These are phyloP conservation scores for Drosophila bifasciata DNA, from an alignment of 1,140 invertebrate species.

Conservation along the genomic window DNA sequence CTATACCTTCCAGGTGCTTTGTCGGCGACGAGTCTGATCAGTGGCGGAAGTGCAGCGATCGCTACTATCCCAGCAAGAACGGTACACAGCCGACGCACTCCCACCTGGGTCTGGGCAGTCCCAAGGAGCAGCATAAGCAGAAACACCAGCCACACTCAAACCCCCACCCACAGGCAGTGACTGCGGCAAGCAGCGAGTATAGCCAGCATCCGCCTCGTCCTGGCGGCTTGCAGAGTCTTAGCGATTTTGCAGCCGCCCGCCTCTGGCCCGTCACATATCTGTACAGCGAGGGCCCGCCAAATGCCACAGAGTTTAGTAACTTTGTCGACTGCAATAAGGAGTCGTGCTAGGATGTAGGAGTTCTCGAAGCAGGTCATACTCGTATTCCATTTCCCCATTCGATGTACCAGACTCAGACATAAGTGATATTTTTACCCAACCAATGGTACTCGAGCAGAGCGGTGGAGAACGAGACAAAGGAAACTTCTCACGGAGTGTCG, in stretches of 20 bases:
- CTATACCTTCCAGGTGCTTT: constrained; percentile 87
- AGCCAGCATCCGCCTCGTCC: constrained; percentile 84
- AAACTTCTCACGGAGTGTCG: constrained; percentile 10
- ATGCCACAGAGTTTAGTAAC: constrained; percentile 84
- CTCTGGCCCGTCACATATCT: constrained; percentile 89
- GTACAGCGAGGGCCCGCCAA: constrained; percentile 87
- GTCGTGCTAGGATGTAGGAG: constrained; percentile 65
- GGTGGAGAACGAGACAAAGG: constrained; percentile 3
- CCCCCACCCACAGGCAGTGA: constrained; percentile 39
- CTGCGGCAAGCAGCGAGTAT: constrained; percentile 66
- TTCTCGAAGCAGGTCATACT: background rate
- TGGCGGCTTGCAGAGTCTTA: constrained; percentile 84
- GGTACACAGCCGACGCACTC: constrained; percentile 61
- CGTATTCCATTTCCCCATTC: too few species aligned
- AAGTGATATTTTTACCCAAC: background rate
- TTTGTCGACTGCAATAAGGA: constrained; percentile 84
- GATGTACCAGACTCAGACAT: too few species aligned
- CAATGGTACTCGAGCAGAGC: constrained; percentile 18
- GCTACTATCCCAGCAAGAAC: constrained; percentile 87
- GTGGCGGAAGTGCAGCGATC: constrained; percentile 93
- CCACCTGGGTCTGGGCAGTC: constrained; percentile 58
- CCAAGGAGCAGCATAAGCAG: constrained; percentile 77
- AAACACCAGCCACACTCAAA: constrained; percentile 28
- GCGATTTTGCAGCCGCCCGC: constrained; percentile 84
- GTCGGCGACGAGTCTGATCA: constrained; percentile 90